Evolutionary conservation across 2,797 vertebrate genomes (phyloP), one percentile per base, ranked within the genome.

Genomic region (Parambassis ranga): DNA sequence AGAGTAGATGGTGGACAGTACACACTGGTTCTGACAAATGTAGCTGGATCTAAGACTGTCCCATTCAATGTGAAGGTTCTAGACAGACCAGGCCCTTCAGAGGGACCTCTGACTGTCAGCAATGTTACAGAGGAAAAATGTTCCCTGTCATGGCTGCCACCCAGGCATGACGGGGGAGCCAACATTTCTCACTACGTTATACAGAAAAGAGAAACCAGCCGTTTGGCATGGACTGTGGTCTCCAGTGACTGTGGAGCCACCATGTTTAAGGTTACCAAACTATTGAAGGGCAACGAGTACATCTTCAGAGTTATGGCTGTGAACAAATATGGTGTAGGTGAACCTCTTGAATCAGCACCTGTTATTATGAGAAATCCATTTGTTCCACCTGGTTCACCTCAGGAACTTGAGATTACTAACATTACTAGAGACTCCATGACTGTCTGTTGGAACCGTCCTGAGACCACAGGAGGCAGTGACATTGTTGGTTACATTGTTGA

Each of bases 191-290:
- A 98, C 81, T 99, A 98, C 46, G 50, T 98, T 28, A 94, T 99
- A 87, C 96, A 99, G 85, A 99, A 96, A 84, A 93, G 98, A 91
- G 97, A 99, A 94, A 99, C 98, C 20, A 99, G 97, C 77, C 95
- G 96, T 27, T 89, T 99, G 74, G 94, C 98, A 30, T 99, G 98
- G 98, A 99, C 97, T 77, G 88, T 98, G 72, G 97, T 98, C 72
- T 90, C 94, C 62, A 83, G 94, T 79, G 96, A 99, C 67, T 95
- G 96, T 87, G 90, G 93, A 70, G 95, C 96, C 63, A 96, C 96
- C 64, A 95, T 95, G 90, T 80, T 95, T 56, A 99, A 99, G 90
- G 95, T 99, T 84, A 98, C 96, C 71, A 99, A 98, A 86, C 93
- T 99, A 61, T 83, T 99, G 61, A 95, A 96, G 90, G 97, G 96